Conservation (phyloP, 2,797 vertebrate genomes). For the Platyrinchus mystaceus region DNA sequence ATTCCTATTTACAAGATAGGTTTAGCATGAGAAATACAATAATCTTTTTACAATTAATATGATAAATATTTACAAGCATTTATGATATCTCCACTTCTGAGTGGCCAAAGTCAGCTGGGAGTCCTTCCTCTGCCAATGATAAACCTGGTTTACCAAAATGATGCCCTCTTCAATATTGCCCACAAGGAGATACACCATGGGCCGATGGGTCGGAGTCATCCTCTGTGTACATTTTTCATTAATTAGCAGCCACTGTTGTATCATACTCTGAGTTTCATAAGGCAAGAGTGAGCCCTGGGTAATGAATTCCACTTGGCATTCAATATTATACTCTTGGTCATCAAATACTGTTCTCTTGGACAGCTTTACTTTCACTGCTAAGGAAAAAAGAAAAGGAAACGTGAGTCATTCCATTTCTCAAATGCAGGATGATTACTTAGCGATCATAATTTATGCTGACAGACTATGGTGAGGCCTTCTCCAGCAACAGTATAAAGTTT, state of each 20-base stretch:
- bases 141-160: slow-evolving; percentile 77
- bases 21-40: neutral
- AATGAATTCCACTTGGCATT: slow-evolving; percentile 85
- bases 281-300: slow-evolving; percentile 82
- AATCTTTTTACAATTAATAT: neutral
- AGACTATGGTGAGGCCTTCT: neutral
- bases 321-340: slow-evolving; percentile 79
- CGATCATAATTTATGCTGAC: neutral
- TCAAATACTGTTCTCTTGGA: slow-evolving; percentile 70
- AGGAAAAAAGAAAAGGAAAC: neutral
- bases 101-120: slow-evolving; percentile 78
- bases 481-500: neutral
- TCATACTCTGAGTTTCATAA: slow-evolving; percentile 83
- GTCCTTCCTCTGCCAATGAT: slow-evolving; percentile 87
- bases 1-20: slow-evolving; percentile 59
- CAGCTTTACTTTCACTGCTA: slow-evolving; percentile 85
- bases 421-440: neutral
- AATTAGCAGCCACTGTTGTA: slow-evolving; percentile 88
- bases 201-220: slow-evolving; percentile 75
- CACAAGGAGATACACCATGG: slow-evolving; percentile 82
- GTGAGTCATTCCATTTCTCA: neutral
- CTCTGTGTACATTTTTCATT: slow-evolving; percentile 80
- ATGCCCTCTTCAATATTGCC: slow-evolving; percentile 78
- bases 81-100: slow-evolving; percentile 87
- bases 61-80: slow-evolving; percentile 75